A percentile compares a stretch with the other conserved stretches of the same genome.
These are phyloP conservation scores for Pherbina coryleti DNA, from an alignment of 2,888 invertebrate species.

Conservation along the genomic window DNA sequence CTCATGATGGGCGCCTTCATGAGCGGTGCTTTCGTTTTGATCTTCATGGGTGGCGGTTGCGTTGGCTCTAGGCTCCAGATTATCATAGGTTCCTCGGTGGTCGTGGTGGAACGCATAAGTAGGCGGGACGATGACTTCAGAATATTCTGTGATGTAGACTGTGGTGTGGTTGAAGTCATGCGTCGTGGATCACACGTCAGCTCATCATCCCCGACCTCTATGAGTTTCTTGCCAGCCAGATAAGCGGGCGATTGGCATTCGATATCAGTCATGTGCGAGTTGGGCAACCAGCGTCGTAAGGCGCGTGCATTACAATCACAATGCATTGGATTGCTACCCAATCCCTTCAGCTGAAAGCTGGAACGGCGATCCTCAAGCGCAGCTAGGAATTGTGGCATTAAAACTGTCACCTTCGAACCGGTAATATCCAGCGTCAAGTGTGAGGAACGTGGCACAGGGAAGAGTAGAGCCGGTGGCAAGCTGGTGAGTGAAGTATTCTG, in stretches of 20 bases:
- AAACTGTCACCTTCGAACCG: constrained; percentile 81
- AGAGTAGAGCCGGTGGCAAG: constrained; percentile 85
- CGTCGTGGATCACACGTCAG: constrained; percentile 82
- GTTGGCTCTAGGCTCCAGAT: constrained; percentile 90
- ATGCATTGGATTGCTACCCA: constrained; percentile 83
- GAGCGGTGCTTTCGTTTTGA: constrained; percentile 72
- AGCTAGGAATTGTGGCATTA: constrained; percentile 83
- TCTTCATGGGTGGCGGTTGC: constrained; percentile 73
- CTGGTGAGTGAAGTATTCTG: constrained; percentile 84
- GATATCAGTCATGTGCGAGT: constrained; percentile 74
- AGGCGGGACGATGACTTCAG: constrained; percentile 66
- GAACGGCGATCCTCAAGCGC: constrained; percentile 86
- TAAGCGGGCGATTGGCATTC: constrained; percentile 79
- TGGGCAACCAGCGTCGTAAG: constrained; percentile 82
- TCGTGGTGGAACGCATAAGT: constrained; percentile 66
- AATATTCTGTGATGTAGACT: constrained; percentile 55
- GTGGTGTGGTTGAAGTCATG: constrained; percentile 66
- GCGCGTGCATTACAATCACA: constrained; percentile 89
- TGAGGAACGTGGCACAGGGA: constrained; percentile 89
- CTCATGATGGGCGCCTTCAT: constrained; percentile 77
- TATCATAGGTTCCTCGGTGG: constrained; percentile 85
- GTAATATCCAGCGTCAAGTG: constrained; percentile 82
- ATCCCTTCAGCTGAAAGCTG: constrained; percentile 79
- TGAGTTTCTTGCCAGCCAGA: constrained; percentile 77
- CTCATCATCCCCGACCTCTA: constrained; percentile 84